phyloP scores from a whole-genome alignment of 2,113 vertebrate species.

The Cairina moschata region DNA sequence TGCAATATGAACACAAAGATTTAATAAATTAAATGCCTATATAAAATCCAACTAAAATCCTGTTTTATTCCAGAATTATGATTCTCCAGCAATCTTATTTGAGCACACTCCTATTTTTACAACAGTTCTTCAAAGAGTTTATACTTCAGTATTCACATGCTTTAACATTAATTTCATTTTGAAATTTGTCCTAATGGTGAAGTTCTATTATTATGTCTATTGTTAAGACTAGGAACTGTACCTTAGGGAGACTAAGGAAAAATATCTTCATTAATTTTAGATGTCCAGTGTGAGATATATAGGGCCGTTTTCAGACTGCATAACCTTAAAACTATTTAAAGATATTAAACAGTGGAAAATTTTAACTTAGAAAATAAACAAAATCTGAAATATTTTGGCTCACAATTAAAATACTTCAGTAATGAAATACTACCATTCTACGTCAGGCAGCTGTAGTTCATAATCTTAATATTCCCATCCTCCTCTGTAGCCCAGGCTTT shows the following conservation, averaged over 20 bases:
- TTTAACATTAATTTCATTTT: neutral
- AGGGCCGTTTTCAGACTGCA: neutral
- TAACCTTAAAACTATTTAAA: neutral
- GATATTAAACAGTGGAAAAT: constrained; percentile 55
- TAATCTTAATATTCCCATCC: neutral
- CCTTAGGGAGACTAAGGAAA: neutral
- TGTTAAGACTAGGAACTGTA: neutral
- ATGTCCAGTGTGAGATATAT: neutral
- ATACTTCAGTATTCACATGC: neutral
- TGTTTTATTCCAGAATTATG: neutral
- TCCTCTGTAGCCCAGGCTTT: neutral
- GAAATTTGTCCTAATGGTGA: neutral
- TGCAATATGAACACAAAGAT: neutral
- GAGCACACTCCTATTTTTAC: neutral
- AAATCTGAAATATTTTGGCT: constrained; percentile 53
- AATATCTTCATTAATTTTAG: neutral
- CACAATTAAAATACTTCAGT: constrained; percentile 5
- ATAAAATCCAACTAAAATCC: neutral
- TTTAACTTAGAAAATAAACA: constrained; percentile 31
- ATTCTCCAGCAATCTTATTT: neutral
- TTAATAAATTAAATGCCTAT: neutral
- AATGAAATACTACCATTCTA: constrained; percentile 21
- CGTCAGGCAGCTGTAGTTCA: constrained; percentile 8
- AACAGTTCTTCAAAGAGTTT: neutral
- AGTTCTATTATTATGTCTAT: neutral